Base-by-base conservation (phyloP, 2,888 invertebrate genomes). In the Dasypogon diadema region DNA sequence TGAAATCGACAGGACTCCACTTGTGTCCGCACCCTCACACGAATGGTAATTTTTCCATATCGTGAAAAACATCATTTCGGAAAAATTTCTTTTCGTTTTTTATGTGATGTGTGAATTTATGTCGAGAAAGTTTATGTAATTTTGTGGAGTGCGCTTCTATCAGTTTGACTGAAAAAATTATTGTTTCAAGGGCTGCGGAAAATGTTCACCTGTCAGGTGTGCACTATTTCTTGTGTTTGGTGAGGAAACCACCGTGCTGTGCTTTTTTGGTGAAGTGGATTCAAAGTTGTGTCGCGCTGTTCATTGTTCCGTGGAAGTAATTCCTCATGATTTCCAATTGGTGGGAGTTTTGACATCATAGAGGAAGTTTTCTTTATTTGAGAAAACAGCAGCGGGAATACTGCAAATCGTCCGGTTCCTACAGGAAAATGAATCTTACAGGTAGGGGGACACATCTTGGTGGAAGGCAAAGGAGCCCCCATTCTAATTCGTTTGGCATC, bases 361-460 rank as follows among this genome's bases (percentile, higher is more conserved):
- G 37, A 60, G 22, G 58, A 34, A 37, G 60, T 60, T 34, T 60
- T 37, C 37, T 37, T 37, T 26, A 37, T 6, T 42, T 16, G 16
- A 37, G 22, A 6, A 60, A 12, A 60, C 60, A 37, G 37, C 34
- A n/a, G 60, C 60, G 16, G 37, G 42, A 37, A 37, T n/a, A 60
- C 22, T 60, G 34, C 34, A 30, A 58, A 30, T 14, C 58, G 58
- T 16, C 30, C 26, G 34, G 16, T 16, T 8, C 34, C 16, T 24
- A 48, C n/a, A 46, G 46, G 65, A 65, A 65, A 65, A 65, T 65
- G 65, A 65, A 65, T 46, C 46, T 65, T 46, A 46, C 65, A 65
- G 65, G 65, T 65, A n/a, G n/a, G 65, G 48, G 65, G n/a, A 46
- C 16, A 18, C 8, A 24, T 24, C 46, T 65, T 48, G 10, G 1